Evolutionary conservation across 2,113 vertebrate genomes (phyloP).

Genomic region (Odobenus rosmarus): DNA sequence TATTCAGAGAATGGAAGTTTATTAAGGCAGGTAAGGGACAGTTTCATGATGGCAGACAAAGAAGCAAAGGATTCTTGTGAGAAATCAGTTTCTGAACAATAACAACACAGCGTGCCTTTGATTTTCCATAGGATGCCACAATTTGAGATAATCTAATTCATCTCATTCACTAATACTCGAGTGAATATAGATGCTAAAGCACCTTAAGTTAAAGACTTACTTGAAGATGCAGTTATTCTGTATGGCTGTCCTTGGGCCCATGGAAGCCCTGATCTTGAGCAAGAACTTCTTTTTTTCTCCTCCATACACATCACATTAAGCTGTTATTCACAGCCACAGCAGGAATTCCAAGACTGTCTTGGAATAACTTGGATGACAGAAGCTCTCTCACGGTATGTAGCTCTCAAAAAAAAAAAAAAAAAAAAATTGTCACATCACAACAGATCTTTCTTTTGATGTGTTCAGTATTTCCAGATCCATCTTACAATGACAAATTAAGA

Average conservation of each 20-base stretch:
- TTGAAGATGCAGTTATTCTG: not conserved
- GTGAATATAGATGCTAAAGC: not conserved
- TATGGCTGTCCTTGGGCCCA: conserved; percentile 8
- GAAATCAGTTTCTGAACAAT: conserved; percentile 1
- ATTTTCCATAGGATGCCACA: not conserved
- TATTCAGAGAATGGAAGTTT: not conserved
- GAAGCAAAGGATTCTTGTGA: not conserved
- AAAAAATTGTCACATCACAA: conserved; percentile 62
- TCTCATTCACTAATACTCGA: not conserved
- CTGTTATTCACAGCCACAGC: conserved; percentile 83
- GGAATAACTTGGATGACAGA: conserved; percentile 77
- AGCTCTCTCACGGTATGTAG: conserved; percentile 64
- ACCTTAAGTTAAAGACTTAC: conserved; percentile 26
- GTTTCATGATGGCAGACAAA: not conserved
- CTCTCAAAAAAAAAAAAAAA: conserved; percentile 75
- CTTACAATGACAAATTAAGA: conserved; percentile 72
- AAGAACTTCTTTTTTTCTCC: conserved; percentile 28
- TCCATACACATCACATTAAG: conserved; percentile 60
- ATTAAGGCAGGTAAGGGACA: not conserved
- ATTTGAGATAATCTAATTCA: not conserved
- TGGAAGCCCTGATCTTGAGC: not conserved
- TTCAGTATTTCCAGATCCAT: conserved; percentile 67
- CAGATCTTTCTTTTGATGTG: conserved; percentile 69
- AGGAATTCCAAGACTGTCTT: conserved; percentile 72
- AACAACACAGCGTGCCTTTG: not conserved